A percentile compares a stretch with the other conserved stretches of the same genome.
phyloP scores from a whole-genome alignment of 2,888 invertebrate genomes.

The Druceiella hillmani region DNA sequence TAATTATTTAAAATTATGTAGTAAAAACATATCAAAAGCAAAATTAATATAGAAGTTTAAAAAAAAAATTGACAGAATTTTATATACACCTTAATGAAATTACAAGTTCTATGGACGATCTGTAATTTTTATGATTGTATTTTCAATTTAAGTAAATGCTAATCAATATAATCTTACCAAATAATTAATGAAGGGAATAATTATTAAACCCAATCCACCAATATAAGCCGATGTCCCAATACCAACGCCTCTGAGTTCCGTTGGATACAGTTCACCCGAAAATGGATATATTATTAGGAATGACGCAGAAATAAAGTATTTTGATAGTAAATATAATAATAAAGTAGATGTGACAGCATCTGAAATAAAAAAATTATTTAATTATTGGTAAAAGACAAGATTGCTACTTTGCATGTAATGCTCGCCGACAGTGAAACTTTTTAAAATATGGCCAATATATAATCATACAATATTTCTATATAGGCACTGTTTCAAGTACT shows the following conservation, averaged over 20 bases:
- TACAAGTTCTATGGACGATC: too few relatives aligned
- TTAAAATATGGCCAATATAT: too few relatives aligned
- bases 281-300: constrained; percentile 91
- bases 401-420: too few relatives aligned
- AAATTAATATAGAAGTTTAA: too few relatives aligned
- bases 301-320: constrained; percentile 85
- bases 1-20: too few relatives aligned
- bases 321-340: constrained; percentile 72
- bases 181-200: constrained; percentile 88
- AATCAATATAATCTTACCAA: constrained; percentile 57
- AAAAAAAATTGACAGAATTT: too few relatives aligned
- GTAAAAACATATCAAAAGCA: too few relatives aligned
- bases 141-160: constrained; percentile 2
- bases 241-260: constrained; percentile 81
- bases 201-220: constrained; percentile 80
- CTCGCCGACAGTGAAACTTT: too few relatives aligned
- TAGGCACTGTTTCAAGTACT: too few relatives aligned
- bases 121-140: constrained; percentile 4
- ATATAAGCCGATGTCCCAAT: constrained; percentile 90
- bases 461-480: too few relatives aligned
- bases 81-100: too few relatives aligned
- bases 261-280: constrained; percentile 88
- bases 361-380: constrained; percentile 38
- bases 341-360: constrained; percentile 71
- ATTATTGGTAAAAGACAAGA: too few relatives aligned